A percentile compares a stretch with the other conserved stretches of the same genome.
These are phyloP conservation scores for Sacculina carcini DNA, from an alignment of 2,888 invertebrate genomes.

Conservation along the genomic window DNA sequence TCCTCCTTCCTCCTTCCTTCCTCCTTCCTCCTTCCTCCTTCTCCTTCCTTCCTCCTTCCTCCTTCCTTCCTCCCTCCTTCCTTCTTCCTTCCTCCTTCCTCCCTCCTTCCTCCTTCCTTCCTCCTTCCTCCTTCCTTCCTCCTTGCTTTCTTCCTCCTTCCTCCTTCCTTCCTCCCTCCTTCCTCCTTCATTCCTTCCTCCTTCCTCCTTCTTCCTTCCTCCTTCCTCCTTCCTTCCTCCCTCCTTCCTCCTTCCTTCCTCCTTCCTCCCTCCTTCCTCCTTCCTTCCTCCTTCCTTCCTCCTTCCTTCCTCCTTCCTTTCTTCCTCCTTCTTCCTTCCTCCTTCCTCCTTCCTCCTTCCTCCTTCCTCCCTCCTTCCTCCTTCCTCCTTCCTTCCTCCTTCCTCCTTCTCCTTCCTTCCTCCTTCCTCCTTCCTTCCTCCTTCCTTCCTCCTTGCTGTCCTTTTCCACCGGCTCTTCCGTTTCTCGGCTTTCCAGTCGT, in stretches of 20 bases:
- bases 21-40: too few species aligned
- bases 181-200: neutral
- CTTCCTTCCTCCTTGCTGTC: slow-evolving; percentile 9
- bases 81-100: too few species aligned
- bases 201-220: neutral
- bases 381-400: too few species aligned
- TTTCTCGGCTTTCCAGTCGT: slow-evolving; percentile 10
- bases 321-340: too few species aligned
- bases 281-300: slow-evolving; percentile 12
- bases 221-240: neutral
- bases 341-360: too few species aligned
- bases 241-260: neutral
- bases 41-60: too few species aligned
- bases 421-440: too few species aligned
- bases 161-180: neutral
- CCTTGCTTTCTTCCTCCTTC: neutral
- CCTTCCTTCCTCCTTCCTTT: slow-evolving; percentile 11
- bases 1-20: too few species aligned
- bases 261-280: slow-evolving; percentile 11
- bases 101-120: too few species aligned
- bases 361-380: too few species aligned
- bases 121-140: neutral
- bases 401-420: too few species aligned
- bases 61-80: too few species aligned
- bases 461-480: slow-evolving; percentile 10